These are phyloP conservation scores for Theretra japonica DNA, from an alignment of 2,888 invertebrate genomes.

Conservation along the genomic window DNA sequence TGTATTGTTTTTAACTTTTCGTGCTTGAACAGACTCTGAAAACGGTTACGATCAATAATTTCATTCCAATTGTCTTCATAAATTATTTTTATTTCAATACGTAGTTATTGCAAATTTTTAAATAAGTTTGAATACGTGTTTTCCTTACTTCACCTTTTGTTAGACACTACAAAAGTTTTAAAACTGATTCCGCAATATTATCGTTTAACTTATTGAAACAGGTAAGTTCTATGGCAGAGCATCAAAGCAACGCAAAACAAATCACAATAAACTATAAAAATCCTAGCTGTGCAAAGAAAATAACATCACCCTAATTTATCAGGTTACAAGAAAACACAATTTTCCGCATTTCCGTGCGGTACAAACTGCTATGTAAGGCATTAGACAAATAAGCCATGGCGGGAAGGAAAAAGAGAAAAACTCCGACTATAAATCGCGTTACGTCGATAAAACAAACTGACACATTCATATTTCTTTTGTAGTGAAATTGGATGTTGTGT, in stretches of 20 bases:
- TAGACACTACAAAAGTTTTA: too few species aligned
- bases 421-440: constrained; percentile 18
- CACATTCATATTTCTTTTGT: constrained; percentile 26
- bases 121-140: too few species aligned
- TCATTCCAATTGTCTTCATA: too few species aligned
- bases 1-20: too few species aligned
- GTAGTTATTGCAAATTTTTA: too few species aligned
- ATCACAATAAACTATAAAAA: background rate
- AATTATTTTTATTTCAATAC: too few species aligned
- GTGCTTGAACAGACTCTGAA: too few species aligned
- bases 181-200: too few species aligned
- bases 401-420: constrained; percentile 16
- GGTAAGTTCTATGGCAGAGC: too few species aligned
- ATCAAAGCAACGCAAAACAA: background rate
- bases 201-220: too few species aligned
- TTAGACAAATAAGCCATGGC: constrained; percentile 13
- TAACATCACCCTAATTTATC: constrained; percentile 11
- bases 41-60: too few species aligned
- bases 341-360: background rate
- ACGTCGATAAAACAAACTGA: constrained; percentile 24
- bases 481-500: constrained; percentile 21
- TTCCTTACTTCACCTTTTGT: too few species aligned
- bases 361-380: background rate
- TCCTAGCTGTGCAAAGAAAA: background rate
- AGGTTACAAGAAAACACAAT: constrained; percentile 2